Conservation (phyloP, 2,888 invertebrate species). For the Orthonevra nobilis region DNA sequence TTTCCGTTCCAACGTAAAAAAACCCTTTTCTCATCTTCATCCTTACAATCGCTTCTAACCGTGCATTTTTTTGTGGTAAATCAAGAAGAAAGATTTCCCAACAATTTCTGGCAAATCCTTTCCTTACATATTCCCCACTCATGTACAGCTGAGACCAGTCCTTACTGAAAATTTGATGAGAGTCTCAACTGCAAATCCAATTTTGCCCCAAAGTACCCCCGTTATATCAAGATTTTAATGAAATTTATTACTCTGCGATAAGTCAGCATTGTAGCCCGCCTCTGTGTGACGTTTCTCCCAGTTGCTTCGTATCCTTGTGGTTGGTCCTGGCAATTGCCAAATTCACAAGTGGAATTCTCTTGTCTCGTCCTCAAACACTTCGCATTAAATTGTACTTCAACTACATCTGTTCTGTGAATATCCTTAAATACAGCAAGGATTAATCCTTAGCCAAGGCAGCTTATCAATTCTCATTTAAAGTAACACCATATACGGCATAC, state of each 20-base stretch:
- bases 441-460: constrained; percentile 25
- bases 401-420: constrained; percentile 29
- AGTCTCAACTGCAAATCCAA: constrained; percentile 1
- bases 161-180: no score
- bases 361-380: constrained; percentile 13
- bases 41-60: no score
- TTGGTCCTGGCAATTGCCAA: not conserved
- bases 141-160: no score
- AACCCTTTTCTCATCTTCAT: no score
- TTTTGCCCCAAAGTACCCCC: not conserved
- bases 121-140: no score
- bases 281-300: no score
- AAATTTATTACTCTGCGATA: not conserved
- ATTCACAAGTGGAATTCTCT: not conserved
- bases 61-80: no score
- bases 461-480: not conserved
- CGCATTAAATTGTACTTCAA: constrained; percentile 38
- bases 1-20: no score
- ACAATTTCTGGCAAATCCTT: not conserved
- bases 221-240: not conserved
- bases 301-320: not conserved
- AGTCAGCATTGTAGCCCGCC: not conserved
- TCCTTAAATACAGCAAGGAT: constrained; percentile 52
- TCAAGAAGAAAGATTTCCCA: no score
- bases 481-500: constrained; percentile 23